Evolutionary conservation across 2,888 invertebrate genomes (phyloP).

Genomic region (Acanthosepion esculentum): DNA sequence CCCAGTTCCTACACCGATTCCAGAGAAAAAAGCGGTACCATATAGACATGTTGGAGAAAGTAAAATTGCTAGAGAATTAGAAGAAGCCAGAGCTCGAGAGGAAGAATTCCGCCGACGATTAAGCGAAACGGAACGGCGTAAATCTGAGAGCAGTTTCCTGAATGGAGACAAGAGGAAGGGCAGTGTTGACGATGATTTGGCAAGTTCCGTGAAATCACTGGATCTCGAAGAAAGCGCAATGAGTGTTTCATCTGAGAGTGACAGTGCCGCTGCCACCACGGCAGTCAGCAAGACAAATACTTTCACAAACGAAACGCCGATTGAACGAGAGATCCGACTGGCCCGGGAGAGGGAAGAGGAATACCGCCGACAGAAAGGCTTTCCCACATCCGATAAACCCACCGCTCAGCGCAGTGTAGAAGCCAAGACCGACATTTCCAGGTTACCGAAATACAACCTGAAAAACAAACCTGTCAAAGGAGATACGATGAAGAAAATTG

Average conservation of each 20-base stretch:
- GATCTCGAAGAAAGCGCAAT: not conserved
- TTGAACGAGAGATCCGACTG: slow-evolving; percentile 78
- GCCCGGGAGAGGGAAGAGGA: slow-evolving; percentile 77
- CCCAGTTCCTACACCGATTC: slow-evolving; percentile 39
- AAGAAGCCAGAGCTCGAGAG: slow-evolving; percentile 76
- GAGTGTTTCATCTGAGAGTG: not conserved
- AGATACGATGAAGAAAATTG: slow-evolving; percentile 72
- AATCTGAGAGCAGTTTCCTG: not conserved
- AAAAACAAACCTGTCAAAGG: slow-evolving; percentile 50
- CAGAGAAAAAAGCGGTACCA: not conserved
- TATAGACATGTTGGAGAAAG: slow-evolving; percentile 70
- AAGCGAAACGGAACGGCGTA: slow-evolving; percentile 52
- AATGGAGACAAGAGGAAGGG: not conserved
- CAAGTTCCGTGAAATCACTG: not conserved
- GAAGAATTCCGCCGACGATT: slow-evolving; percentile 75
- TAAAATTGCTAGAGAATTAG: slow-evolving; percentile 76
- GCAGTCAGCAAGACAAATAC: slow-evolving; percentile 36
- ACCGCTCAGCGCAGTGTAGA: not conserved
- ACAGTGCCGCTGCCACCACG: slow-evolving; percentile 49
- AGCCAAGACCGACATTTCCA: not conserved
- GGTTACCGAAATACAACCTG: slow-evolving; percentile 38
- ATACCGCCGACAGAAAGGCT: slow-evolving; percentile 72
- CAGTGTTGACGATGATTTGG: not conserved
- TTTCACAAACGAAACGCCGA: slow-evolving; percentile 75
- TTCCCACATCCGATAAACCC: slow-evolving; percentile 58